Base-by-base conservation (phyloP, 2,113 vertebrate genomes). In the Gallinago paraguaiae region DNA sequence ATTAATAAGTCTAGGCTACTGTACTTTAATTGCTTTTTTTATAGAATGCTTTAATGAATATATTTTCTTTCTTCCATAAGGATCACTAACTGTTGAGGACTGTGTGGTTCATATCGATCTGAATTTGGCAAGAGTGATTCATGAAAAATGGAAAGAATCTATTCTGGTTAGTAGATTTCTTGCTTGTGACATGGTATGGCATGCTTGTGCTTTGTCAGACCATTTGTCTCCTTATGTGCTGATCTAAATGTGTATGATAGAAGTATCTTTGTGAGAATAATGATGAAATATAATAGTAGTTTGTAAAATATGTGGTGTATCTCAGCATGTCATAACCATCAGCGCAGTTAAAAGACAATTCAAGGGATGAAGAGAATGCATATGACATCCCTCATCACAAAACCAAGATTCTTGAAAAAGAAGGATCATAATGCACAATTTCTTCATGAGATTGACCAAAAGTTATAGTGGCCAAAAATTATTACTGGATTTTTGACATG, bases 111-210 rank as follows among this genome's bases (percentile, higher is more conserved):
- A 98, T 89, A 99, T 99, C 98, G 99, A 99, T 97, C 97, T 99
- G 92, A 99, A 98, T 95, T 97, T 99, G 96, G 99, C 99, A 88
- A 99, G 98, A 98, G 98, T 98, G 88, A 98, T 99, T 79, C 99
- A 99, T 97, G 99, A 99, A 93, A 99, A 99, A 96, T 99, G 99
- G 99, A 99, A 99, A 97, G 98, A 99, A 94, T 99, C 99, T 82
- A 98, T 99, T 82, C 98, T 99, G 98, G 99, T 99, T 90, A 96
- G 98, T 98, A 96, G 68, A 56, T 92, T 89, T 96, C 59, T 95
- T 93, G 82, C 53, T 68, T 95, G 45, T 84, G 37, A 88, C 91
- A 53, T 4, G 7, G 19, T 93, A 33, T 83, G 27, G 45, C 67
- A 37, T 27, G 45, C 77, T 67, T 95, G 30, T 50, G 7, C 59